Evolutionary conservation across 2,113 vertebrate genomes (phyloP).

Genomic region (Phoxinus phoxinus): DNA sequence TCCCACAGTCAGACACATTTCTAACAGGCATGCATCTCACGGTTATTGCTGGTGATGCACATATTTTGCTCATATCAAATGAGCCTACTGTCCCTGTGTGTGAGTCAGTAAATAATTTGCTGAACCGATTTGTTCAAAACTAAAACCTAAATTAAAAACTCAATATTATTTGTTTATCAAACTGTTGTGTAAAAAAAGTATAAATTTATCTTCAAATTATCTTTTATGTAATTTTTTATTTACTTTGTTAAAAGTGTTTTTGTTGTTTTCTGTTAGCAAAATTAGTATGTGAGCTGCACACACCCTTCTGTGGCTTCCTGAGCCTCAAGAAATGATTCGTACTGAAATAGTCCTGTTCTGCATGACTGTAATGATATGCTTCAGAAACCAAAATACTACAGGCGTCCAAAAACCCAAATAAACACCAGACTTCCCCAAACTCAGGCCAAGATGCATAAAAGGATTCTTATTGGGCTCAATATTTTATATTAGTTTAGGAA

Average conservation of each 20-base stretch:
- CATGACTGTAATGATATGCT: slow-evolving; percentile 52
- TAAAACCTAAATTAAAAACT: too few species aligned
- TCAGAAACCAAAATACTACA: slow-evolving; percentile 34
- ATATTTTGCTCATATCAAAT: too few species aligned
- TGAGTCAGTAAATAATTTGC: not conserved
- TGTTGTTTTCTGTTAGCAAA: too few species aligned
- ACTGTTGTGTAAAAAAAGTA: too few species aligned
- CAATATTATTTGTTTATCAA: too few species aligned
- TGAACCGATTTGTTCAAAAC: not conserved
- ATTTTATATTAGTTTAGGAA: slow-evolving; percentile 49
- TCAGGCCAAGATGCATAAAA: slow-evolving; percentile 46
- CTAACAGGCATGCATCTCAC: too few species aligned
- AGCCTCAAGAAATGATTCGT: slow-evolving; percentile 29
- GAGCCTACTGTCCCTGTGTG: too few species aligned
- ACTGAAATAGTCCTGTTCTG: slow-evolving; percentile 38
- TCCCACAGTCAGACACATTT: too few species aligned
- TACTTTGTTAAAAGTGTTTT: too few species aligned
- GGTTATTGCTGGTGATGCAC: too few species aligned
- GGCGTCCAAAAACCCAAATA: slow-evolving; percentile 49
- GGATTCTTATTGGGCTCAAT: slow-evolving; percentile 50
- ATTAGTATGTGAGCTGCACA: slow-evolving; percentile 10
- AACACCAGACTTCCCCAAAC: slow-evolving; percentile 55
- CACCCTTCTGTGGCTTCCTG: slow-evolving; percentile 37
- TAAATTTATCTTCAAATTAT: too few species aligned
- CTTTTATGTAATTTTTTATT: too few species aligned